Percentiles rank a stretch among this genome's conserved stretches.
Evolutionary conservation across 2,888 invertebrate genomes (phyloP).

Genomic region (Acleris laterana): DNA sequence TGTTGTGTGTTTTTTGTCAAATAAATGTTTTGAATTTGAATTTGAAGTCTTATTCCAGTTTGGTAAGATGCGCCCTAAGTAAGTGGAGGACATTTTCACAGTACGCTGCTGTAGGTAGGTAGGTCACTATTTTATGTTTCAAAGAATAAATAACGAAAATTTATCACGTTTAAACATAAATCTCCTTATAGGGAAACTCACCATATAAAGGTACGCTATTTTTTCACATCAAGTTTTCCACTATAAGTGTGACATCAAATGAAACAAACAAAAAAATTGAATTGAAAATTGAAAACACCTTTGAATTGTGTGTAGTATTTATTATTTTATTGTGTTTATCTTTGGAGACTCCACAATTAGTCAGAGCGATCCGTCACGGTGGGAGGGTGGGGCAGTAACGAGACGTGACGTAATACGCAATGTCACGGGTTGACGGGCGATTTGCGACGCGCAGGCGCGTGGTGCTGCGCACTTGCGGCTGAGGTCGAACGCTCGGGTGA

Average conservation of each 20-base stretch:
- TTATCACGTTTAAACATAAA: too few relatives aligned
- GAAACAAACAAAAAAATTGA: too few relatives aligned
- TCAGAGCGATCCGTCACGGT: slow-evolving; percentile 35
- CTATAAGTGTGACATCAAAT: slow-evolving; percentile 40
- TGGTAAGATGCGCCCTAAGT: too few relatives aligned
- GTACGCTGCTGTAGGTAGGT: too few relatives aligned
- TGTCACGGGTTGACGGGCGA: slow-evolving; percentile 74
- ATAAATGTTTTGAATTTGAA: too few relatives aligned
- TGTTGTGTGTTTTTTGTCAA: too few relatives aligned
- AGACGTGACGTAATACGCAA: slow-evolving; percentile 64
- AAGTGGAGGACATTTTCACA: too few relatives aligned
- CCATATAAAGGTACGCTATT: slow-evolving; percentile 25
- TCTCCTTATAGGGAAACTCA: too few relatives aligned
- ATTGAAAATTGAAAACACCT: too few relatives aligned
- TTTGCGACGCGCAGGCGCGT: slow-evolving; percentile 69
- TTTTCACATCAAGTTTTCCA: slow-evolving; percentile 39
- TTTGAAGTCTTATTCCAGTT: too few relatives aligned
- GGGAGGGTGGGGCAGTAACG: slow-evolving; percentile 54
- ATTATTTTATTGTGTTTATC: slow-evolving; percentile 43
- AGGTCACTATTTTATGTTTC: too few relatives aligned
- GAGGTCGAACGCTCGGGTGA: slow-evolving; percentile 17
- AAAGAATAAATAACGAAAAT: too few relatives aligned
- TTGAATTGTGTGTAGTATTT: slow-evolving; percentile 50
- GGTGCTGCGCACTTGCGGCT: slow-evolving; percentile 24
- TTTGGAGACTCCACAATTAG: slow-evolving; percentile 50